Conservation (phyloP, 2,888 invertebrate species). For the Hoplodrina blanda region DNA sequence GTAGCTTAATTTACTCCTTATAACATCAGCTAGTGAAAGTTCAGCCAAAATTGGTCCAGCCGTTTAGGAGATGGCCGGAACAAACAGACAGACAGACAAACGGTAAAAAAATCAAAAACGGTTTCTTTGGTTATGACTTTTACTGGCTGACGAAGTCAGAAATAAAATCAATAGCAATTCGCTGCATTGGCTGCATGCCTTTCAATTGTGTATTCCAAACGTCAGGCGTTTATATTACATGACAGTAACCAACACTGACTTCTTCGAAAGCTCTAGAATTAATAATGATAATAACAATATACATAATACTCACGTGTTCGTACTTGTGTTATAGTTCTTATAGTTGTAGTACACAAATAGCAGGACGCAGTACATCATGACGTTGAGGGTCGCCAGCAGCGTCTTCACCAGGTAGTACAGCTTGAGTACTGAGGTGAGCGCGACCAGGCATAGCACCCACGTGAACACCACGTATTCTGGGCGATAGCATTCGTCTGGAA, state of each 20-base stretch:
- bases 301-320: constrained; percentile 77
- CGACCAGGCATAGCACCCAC: constrained; percentile 97
- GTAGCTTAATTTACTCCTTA: too few species aligned
- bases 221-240: too few species aligned
- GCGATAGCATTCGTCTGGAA: constrained; percentile 89
- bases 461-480: constrained; percentile 98
- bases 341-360: constrained; percentile 92
- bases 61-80: too few species aligned
- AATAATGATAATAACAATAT: neutral
- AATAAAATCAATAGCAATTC: too few species aligned
- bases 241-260: neutral
- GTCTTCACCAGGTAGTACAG: constrained; percentile 97
- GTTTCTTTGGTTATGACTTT: too few species aligned
- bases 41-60: too few species aligned
- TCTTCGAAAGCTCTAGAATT: neutral
- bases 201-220: too few species aligned
- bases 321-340: constrained; percentile 66
- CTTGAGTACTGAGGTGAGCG: constrained; percentile 97
- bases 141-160: too few species aligned
- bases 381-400: constrained; percentile 94
- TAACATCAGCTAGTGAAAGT: too few species aligned
- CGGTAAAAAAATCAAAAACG: too few species aligned
- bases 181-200: too few species aligned
- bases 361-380: constrained; percentile 93
- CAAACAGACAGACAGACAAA: too few species aligned